These are phyloP conservation scores for Paralichthys olivaceus DNA, from an alignment of 2,113 vertebrate genomes.

Conservation along the genomic window DNA sequence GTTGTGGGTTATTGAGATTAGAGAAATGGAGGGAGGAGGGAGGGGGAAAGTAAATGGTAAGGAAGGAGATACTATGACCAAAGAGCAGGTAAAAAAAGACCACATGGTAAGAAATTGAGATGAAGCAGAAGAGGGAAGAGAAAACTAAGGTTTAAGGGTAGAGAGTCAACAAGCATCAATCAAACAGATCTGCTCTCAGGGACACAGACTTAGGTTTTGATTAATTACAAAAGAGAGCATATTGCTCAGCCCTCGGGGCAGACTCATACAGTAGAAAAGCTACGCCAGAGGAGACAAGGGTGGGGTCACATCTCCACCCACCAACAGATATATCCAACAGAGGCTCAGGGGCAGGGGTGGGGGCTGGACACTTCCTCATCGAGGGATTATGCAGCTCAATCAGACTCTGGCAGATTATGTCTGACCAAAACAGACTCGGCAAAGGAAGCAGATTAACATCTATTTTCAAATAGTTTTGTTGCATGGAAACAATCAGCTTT, in stretches of 20 bases:
- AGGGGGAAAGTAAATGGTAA: no score
- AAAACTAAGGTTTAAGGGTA: not conserved
- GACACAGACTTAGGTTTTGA: slow-evolving; percentile 55
- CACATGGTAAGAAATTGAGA: not conserved
- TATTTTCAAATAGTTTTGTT: slow-evolving; percentile 72
- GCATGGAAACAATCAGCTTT: slow-evolving; percentile 75
- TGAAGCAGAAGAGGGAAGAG: not conserved
- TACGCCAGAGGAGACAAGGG: slow-evolving; percentile 70
- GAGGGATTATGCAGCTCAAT: slow-evolving; percentile 81
- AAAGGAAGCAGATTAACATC: slow-evolving; percentile 66
- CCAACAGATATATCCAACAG: slow-evolving; percentile 48
- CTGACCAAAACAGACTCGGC: slow-evolving; percentile 75
- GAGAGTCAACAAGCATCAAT: not conserved
- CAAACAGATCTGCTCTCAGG: slow-evolving; percentile 25
- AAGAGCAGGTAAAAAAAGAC: no score
- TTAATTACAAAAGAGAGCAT: slow-evolving; percentile 80
- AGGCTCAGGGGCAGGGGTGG: slow-evolving; percentile 16
- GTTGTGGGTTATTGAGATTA: no score
- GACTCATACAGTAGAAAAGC: slow-evolving; percentile 84
- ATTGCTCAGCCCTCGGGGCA: slow-evolving; percentile 84
- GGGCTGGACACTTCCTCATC: slow-evolving; percentile 61
- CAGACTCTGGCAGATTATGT: slow-evolving; percentile 81
- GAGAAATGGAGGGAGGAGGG: no score
- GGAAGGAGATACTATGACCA: not conserved
- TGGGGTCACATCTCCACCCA: slow-evolving; percentile 57